Percentiles rank a stretch among this genome's conserved stretches.
Conservation (phyloP, 2,888 invertebrate genomes). For the Eristalinus aeneus region DNA sequence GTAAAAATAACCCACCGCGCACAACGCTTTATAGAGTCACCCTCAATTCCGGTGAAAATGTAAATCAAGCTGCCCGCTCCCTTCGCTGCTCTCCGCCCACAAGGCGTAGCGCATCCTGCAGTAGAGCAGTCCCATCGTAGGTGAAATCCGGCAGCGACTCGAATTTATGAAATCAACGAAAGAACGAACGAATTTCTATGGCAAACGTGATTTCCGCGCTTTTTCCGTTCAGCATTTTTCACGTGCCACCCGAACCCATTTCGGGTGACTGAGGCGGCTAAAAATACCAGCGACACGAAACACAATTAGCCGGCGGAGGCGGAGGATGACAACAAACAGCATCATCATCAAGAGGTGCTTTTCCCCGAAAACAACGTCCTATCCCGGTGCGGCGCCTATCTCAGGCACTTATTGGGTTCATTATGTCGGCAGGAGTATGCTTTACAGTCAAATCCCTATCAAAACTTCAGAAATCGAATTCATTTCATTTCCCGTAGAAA, state of each 20-base stretch:
- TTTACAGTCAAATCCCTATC: conserved; percentile 36
- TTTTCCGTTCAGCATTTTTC: conserved; percentile 28
- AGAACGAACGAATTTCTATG: conserved; percentile 3
- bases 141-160: conserved; percentile 14
- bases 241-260: conserved; percentile 4
- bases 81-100: neutral
- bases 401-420: conserved; percentile 34
- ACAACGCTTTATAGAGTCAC: neutral
- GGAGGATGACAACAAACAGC: neutral
- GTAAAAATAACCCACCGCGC: conserved; percentile 7
- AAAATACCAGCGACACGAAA: conserved; percentile 40
- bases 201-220: conserved; percentile 58
- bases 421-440: conserved; percentile 35
- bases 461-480: conserved; percentile 49
- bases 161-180: conserved; percentile 35
- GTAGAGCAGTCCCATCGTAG: neutral
- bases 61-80: conserved; percentile 15
- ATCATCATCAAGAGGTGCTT: neutral
- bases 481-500: neutral
- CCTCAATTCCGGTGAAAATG: neutral
- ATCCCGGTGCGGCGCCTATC: conserved; percentile 15
- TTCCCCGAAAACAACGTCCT: neutral
- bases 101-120: neutral
- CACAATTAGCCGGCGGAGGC: conserved; percentile 44
- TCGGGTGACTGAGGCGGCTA: conserved; percentile 9